phyloP scores from a whole-genome alignment of 2,797 vertebrate species.

The Acanthis flammea region DNA sequence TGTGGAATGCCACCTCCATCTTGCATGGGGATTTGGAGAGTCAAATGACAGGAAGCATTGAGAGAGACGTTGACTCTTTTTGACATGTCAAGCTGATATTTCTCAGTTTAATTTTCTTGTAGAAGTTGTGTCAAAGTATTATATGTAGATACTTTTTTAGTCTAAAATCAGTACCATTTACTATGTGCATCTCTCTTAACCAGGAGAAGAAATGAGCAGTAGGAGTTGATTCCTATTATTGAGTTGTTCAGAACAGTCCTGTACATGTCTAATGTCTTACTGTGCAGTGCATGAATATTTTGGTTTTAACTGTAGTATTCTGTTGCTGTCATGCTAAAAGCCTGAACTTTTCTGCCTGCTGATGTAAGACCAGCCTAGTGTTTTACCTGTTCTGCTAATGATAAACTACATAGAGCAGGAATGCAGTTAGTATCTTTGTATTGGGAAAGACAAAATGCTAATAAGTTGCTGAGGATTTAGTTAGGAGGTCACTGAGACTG shows the following conservation, averaged over 20 bases:
- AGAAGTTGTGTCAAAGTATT: neutral
- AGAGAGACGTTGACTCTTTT: neutral
- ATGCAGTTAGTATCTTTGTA: neutral
- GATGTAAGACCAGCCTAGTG: neutral
- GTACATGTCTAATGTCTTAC: neutral
- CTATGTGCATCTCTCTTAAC: neutral
- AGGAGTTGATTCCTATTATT: neutral
- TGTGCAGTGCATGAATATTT: neutral
- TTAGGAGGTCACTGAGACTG: neutral
- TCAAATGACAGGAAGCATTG: neutral
- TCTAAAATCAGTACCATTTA: neutral
- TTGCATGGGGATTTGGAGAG: neutral
- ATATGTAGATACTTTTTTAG: neutral
- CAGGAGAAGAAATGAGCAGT: neutral
- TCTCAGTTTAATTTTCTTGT: conserved; percentile 1
- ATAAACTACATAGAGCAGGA: neutral
- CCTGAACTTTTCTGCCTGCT: neutral
- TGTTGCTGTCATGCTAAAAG: neutral
- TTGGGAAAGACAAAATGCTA: neutral
- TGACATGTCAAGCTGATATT: neutral
- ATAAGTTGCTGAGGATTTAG: neutral
- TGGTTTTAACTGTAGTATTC: neutral
- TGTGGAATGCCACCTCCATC: neutral
- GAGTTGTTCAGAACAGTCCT: neutral
- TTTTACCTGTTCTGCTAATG: neutral